Percentiles rank a stretch among this genome's conserved stretches.
Conservation (phyloP, 2,797 vertebrate genomes). For the Eulemur albifrons region DNA sequence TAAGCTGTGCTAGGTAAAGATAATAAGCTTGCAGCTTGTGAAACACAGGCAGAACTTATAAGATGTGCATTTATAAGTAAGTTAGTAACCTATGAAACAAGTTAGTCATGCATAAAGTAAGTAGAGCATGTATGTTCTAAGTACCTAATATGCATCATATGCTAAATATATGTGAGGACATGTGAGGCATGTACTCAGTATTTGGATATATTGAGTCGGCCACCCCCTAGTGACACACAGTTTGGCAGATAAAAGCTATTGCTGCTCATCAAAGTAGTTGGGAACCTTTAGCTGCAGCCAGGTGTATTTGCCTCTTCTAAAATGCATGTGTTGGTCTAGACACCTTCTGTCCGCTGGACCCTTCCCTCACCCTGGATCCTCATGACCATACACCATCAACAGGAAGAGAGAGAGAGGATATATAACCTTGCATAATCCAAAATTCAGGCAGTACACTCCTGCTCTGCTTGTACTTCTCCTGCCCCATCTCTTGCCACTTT, state of each 20-base stretch:
- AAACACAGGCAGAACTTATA: neutral
- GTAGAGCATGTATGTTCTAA: neutral
- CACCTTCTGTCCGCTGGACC: neutral
- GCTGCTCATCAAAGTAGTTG: neutral
- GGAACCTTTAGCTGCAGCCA: neutral
- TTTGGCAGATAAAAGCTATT: neutral
- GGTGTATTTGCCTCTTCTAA: neutral
- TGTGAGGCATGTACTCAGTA: neutral
- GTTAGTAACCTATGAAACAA: neutral
- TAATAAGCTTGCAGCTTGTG: neutral
- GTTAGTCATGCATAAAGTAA: neutral
- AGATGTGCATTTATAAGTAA: neutral
- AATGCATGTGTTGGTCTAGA: neutral
- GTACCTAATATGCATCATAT: neutral
- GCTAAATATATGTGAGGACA: neutral
- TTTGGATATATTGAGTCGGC: neutral
- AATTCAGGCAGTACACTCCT: neutral
- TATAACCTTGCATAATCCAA: neutral
- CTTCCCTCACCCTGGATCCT: neutral
- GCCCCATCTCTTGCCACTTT: neutral
- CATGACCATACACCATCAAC: neutral
- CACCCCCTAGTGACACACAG: neutral
- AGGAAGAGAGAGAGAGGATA: neutral
- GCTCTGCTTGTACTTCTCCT: neutral
- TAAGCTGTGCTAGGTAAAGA: neutral